Conservation (phyloP, 2,888 invertebrate species). For the Drosophila setosimentum region DNA sequence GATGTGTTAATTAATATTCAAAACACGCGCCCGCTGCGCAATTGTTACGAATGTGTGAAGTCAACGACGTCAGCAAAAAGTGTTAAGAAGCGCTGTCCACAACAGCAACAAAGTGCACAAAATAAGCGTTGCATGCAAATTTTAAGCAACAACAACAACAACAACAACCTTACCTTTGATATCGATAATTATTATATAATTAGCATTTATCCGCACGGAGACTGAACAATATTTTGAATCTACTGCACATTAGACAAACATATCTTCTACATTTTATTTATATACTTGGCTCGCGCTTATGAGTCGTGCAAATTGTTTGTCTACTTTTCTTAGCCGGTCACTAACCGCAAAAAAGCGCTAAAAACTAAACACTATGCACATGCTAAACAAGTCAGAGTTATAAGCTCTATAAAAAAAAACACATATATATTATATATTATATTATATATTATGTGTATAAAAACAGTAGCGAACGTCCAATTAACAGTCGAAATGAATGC, state of each 20-base stretch:
- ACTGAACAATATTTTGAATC: constrained; percentile 50
- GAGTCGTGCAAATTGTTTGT: constrained; percentile 40
- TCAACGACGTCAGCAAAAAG: constrained; percentile 55
- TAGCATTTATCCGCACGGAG: constrained; percentile 48
- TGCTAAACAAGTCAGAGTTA: constrained; percentile 31
- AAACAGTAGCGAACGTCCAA: constrained; percentile 53
- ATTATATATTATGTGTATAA: neutral
- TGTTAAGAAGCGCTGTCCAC: constrained; percentile 63
- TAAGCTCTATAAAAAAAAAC: constrained; percentile 11
- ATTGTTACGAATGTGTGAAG: constrained; percentile 78
- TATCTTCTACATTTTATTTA: constrained; percentile 12
- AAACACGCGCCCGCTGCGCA: constrained; percentile 72
- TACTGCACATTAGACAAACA: constrained; percentile 14
- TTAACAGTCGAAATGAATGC: constrained; percentile 62
- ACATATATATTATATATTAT: neutral
- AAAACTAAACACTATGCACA: constrained; percentile 6
- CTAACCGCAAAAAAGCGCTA: constrained; percentile 48
- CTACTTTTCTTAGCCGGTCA: constrained; percentile 30
- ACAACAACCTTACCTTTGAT: constrained; percentile 11
- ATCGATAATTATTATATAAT: constrained; percentile 68
- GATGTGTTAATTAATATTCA: constrained; percentile 75
- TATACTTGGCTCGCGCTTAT: constrained; percentile 40
- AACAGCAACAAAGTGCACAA: constrained; percentile 17
- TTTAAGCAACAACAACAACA: constrained; percentile 22
- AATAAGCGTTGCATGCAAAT: constrained; percentile 67